These are phyloP conservation scores for Dusona sp. DNA, from an alignment of 2,888 invertebrate genomes.

Conservation along the genomic window DNA sequence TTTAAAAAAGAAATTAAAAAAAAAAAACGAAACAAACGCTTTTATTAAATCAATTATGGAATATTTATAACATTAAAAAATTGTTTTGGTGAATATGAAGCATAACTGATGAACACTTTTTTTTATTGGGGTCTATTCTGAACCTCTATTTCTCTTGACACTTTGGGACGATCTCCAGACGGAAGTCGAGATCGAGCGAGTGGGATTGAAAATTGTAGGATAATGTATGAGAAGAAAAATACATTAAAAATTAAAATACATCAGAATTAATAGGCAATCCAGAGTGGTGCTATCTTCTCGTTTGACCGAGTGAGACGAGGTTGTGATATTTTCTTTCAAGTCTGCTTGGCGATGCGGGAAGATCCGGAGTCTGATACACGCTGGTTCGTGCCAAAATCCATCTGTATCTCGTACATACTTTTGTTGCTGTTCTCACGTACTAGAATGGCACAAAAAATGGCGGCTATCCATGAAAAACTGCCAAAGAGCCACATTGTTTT, in stretches of 20 bases:
- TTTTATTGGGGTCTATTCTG: not conserved
- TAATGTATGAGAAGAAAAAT: not conserved
- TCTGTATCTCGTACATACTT: conserved; percentile 77
- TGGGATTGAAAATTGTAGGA: not conserved
- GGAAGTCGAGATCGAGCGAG: not conserved
- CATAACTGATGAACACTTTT: not conserved
- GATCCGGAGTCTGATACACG: conserved; percentile 21
- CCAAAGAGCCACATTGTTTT: conserved; percentile 77
- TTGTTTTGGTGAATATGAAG: not conserved
- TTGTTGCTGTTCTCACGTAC: conserved; percentile 74
- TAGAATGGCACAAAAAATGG: conserved; percentile 72
- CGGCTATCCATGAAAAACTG: conserved; percentile 74
- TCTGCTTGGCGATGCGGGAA: conserved; percentile 44
- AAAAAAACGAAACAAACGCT: not conserved
- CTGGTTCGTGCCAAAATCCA: conserved; percentile 70
- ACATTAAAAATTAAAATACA: not conserved
- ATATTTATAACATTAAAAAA: not conserved
- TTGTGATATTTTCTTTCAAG: conserved; percentile 18
- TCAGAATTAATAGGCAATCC: not conserved
- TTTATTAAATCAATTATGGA: not conserved
- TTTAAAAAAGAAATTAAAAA: not conserved
- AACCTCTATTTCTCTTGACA: not conserved
- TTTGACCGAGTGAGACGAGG: not conserved
- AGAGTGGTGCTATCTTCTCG: not conserved
- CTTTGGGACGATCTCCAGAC: conserved; percentile 9